These are phyloP conservation scores for Anastrepha ludens DNA, from an alignment of 1,140 invertebrate species.

Conservation along the genomic window DNA sequence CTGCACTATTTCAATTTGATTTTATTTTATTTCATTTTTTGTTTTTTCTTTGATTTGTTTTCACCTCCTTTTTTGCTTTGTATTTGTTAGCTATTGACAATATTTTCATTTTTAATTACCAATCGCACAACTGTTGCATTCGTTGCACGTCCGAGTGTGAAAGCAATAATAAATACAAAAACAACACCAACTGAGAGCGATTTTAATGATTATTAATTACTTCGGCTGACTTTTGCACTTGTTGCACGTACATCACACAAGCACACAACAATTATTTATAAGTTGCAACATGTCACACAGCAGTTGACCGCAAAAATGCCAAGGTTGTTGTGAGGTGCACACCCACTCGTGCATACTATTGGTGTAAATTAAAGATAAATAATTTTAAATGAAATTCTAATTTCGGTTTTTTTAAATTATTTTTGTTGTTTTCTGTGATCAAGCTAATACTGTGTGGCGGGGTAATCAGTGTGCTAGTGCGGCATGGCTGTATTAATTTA, in stretches of 20 bases:
- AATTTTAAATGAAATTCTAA: not conserved
- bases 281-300: constrained; percentile 33
- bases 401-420: not conserved
- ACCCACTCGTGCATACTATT: not conserved
- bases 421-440: not conserved
- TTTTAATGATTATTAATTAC: constrained; percentile 53
- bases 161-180: constrained; percentile 7
- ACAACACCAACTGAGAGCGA: not conserved
- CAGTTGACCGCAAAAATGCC: constrained; percentile 36
- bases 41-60: not conserved
- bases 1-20: not conserved
- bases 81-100: not conserved
- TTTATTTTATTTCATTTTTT: constrained; percentile 14
- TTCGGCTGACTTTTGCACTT: constrained; percentile 28
- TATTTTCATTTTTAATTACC: constrained; percentile 34
- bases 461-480: not conserved
- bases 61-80: not conserved
- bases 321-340: not conserved
- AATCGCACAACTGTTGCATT: constrained; percentile 36
- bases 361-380: not conserved
- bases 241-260: constrained; percentile 29
- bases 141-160: not conserved
- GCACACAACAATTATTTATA: not conserved
- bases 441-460: too few species aligned
- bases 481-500: not conserved